phyloP scores from a whole-genome alignment of 2,797 vertebrate genomes.

The Girardinus metallicus region DNA sequence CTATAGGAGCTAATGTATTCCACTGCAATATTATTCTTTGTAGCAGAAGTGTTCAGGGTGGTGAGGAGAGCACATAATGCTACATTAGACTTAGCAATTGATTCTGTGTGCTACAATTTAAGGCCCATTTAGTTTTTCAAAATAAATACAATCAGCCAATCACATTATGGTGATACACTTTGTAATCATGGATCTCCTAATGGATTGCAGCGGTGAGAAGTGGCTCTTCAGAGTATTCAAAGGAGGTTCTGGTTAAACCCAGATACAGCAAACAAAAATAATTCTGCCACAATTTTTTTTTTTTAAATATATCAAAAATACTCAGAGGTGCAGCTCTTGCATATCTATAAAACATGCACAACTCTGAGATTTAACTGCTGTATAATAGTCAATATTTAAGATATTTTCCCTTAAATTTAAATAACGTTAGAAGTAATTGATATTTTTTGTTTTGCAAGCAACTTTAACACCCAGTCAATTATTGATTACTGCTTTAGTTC shows the following conservation, averaged over 20 bases:
- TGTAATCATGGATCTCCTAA: background rate
- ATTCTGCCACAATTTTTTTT: background rate
- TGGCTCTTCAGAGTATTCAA: background rate
- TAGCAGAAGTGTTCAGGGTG: slow-evolving; percentile 2
- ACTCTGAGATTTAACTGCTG: background rate
- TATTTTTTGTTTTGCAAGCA: background rate
- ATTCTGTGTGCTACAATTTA: slow-evolving; percentile 2
- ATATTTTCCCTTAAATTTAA: background rate
- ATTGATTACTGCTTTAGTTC: background rate
- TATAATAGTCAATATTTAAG: background rate
- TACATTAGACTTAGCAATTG: background rate
- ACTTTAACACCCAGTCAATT: background rate
- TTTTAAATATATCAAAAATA: background rate
- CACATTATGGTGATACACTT: background rate
- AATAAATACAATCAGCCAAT: slow-evolving; percentile 7
- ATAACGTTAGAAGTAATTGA: background rate
- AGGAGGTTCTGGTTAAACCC: background rate
- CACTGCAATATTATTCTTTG: slow-evolving; percentile 8
- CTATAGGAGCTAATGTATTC: slow-evolving; percentile 9
- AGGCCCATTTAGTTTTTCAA: background rate
- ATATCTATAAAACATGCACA: background rate
- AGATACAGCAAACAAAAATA: background rate
- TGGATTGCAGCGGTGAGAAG: background rate
- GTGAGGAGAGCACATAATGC: background rate
- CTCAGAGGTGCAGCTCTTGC: background rate